Evolutionary conservation across 2,797 vertebrate genomes (phyloP).

Genomic region (Balearica regulorum): DNA sequence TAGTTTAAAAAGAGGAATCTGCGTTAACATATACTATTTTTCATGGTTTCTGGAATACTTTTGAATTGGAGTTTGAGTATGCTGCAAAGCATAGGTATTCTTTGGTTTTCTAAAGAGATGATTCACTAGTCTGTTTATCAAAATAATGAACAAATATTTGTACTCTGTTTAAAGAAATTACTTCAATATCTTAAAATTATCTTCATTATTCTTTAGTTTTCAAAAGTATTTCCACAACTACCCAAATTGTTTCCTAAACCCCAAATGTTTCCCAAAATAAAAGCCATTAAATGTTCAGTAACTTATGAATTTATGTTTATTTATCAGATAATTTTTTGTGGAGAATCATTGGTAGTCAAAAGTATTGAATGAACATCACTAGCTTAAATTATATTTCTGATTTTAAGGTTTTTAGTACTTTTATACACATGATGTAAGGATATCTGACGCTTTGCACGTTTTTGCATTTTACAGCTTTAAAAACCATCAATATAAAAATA

Average conservation of each 20-base stretch:
- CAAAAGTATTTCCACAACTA: background rate
- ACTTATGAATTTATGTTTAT: background rate
- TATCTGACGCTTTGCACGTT: background rate
- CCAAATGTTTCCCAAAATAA: background rate
- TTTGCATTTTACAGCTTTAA: background rate
- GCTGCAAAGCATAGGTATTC: background rate
- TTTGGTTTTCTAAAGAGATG: background rate
- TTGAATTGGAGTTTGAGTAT: background rate
- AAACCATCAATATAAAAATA: background rate
- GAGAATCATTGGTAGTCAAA: background rate
- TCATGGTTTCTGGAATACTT: background rate
- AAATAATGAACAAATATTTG: background rate
- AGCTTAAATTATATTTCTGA: background rate
- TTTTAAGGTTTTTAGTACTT: background rate
- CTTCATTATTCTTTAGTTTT: background rate
- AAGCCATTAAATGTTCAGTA: background rate
- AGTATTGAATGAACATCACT: background rate
- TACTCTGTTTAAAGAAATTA: background rate
- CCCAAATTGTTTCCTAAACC: background rate
- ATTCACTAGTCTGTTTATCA: background rate
- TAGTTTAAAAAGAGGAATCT: background rate
- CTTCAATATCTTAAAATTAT: background rate
- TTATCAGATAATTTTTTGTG: background rate
- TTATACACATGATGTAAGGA: background rate
- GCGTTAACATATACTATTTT: background rate